Conservation (phyloP, 2,113 vertebrate genomes). For the Labeo catla region DNA sequence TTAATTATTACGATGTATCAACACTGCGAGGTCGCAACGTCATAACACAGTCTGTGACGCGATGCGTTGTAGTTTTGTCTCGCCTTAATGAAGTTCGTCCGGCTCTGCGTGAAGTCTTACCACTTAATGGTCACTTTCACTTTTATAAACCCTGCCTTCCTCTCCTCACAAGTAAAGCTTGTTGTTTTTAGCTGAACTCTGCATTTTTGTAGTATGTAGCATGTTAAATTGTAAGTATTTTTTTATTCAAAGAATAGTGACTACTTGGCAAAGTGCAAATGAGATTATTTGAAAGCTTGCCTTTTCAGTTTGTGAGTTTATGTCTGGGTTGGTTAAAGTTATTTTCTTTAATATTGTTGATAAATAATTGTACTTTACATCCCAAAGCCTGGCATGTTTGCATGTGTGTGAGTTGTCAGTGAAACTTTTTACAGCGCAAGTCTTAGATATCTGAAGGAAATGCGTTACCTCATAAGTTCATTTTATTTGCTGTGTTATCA, state of each 20-base stretch:
- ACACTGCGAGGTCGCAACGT: not conserved
- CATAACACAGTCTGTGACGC: not conserved
- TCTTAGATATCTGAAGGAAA: not conserved
- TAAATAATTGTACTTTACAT: not conserved
- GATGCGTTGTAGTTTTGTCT: not conserved
- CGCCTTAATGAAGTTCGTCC: not conserved
- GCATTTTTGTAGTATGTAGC: not conserved
- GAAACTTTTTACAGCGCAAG: not conserved
- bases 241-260: not conserved
- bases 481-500: not conserved
- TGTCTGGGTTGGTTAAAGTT: not conserved
- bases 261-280: not conserved
- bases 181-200: not conserved
- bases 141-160: not conserved
- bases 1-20: not conserved
- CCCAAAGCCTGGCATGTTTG: not conserved
- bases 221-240: not conserved
- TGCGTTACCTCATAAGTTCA: not conserved
- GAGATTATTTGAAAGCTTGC: no score
- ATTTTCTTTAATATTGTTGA: not conserved
- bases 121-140: not conserved
- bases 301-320: not conserved
- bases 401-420: not conserved
- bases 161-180: not conserved
- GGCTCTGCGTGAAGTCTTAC: not conserved